Conservation (phyloP, 2,113 vertebrate species). For the Charadrius vociferus region DNA sequence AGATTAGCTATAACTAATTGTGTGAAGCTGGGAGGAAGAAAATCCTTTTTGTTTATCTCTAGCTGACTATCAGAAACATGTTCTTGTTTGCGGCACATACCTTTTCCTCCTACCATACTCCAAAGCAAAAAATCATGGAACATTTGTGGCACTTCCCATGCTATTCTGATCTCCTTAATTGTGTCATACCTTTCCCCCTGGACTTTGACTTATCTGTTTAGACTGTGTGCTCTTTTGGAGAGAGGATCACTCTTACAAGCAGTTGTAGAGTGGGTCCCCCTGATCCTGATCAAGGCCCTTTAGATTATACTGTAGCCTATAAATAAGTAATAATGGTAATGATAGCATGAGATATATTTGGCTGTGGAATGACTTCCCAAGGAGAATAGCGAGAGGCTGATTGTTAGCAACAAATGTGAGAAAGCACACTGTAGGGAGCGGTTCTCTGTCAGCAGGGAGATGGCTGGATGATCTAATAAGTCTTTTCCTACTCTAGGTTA, state of each 20-base stretch:
- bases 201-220: neutral
- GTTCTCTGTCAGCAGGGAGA: slow-evolving; percentile 25
- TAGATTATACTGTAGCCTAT: neutral
- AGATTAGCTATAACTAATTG: neutral
- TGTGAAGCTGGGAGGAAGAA: neutral
- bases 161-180: neutral
- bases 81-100: neutral
- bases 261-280: neutral
- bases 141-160: neutral
- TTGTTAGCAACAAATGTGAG: slow-evolving; percentile 35
- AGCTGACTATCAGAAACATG: neutral
- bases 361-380: slow-evolving; percentile 37
- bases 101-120: neutral
- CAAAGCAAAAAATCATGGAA: neutral
- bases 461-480: slow-evolving; percentile 44
- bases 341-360: slow-evolving; percentile 24
- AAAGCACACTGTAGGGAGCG: slow-evolving; percentile 13
- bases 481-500: slow-evolving; percentile 53
- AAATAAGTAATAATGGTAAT: slow-evolving; percentile 56
- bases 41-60: neutral
- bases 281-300: slow-evolving; percentile 19
- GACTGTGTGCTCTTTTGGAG: neutral
- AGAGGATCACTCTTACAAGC: neutral
- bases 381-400: slow-evolving; percentile 1
- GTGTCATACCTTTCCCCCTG: neutral